Evolutionary conservation across 2,888 invertebrate genomes (phyloP), one percentile per base, ranked within the genome.

Genomic region (Neoscelio sp.): DNA sequence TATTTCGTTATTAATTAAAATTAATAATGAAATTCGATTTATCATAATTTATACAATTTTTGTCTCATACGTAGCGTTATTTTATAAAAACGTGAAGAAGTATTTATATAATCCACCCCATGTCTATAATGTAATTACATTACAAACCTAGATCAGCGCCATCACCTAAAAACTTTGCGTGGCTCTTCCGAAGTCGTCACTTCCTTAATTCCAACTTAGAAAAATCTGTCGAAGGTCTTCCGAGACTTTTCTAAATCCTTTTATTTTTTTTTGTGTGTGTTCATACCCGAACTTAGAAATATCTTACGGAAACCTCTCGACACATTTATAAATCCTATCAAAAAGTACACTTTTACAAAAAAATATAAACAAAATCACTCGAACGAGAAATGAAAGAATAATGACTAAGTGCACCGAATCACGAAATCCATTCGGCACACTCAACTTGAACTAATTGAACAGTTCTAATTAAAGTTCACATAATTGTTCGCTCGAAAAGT

Each of bases 121-220:
- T 52, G 54, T 48, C 54, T 56, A 73, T 73, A 64, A 38, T 15
- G 74, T 74, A 74, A 74, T 74, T 74, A 74, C 74, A 74, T 56
- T 64, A 52, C 54, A 56, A 56, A 64, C 64, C 74, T 18, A 65
- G 64, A 65, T 74, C 65, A 74, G 56, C 56, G 17, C 6, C 54
- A 56, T 73, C 62, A 18, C 58, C 50, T 15, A 60, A 67, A 74
- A 74, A 74, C 65, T 74, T 74, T 40, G 30, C 52, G 50, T 64
- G 54, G 26, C 50, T 65, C 65, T 74, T 74, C 12, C 26, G 42
- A 67, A 74, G 74, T 75, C 67, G 75, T 75, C 75, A 67, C 75
- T 75, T 67, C 52, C 75, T 75, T 67, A 75, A 75, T 75, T 75
- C 75, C 60, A 75, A 75, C 58, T 75, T 75, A 75, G 75, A 75